Evolutionary conservation across 1,140 invertebrate genomes (phyloP).

Genomic region (Brachionus rotundiformis): DNA sequence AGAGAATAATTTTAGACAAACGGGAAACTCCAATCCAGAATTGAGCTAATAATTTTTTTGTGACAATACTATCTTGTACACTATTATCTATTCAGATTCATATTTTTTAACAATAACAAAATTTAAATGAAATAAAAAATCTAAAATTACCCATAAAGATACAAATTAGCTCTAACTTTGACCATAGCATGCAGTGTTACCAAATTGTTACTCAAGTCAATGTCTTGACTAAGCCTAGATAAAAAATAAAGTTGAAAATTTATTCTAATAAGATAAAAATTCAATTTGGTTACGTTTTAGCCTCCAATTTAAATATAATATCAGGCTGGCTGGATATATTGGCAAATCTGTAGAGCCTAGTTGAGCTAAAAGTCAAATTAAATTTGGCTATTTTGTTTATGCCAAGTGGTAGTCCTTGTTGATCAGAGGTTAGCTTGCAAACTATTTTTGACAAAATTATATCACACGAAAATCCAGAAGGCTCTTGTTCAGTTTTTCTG

Average conservation of each 20-base stretch:
- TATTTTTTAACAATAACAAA: not conserved
- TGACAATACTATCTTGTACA: too few species aligned
- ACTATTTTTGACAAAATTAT: not conserved
- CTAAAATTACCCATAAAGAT: constrained; percentile 23
- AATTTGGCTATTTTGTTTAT: constrained; percentile 19
- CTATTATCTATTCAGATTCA: too few species aligned
- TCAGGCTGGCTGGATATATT: constrained; percentile 37
- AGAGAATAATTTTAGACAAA: too few species aligned
- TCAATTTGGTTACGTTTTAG: not conserved
- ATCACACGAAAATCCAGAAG: constrained; percentile 28
- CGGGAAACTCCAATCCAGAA: too few species aligned
- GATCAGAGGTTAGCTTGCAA: constrained; percentile 26
- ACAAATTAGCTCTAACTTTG: constrained; percentile 32
- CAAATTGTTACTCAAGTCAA: not conserved
- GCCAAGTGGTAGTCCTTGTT: constrained; percentile 36
- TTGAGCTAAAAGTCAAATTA: constrained; percentile 49
- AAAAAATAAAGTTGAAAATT: not conserved
- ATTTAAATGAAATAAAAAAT: not conserved
- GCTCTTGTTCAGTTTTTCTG: constrained; percentile 14
- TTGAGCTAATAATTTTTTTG: too few species aligned
- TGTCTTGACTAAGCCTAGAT: constrained; percentile 24
- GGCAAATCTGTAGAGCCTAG: constrained; percentile 15
- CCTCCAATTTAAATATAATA: constrained; percentile 38
- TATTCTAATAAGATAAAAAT: not conserved
- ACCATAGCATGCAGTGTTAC: constrained; percentile 14